These are phyloP conservation scores for Pimephales promelas DNA, from an alignment of 2,113 vertebrate species.

Conservation along the genomic window DNA sequence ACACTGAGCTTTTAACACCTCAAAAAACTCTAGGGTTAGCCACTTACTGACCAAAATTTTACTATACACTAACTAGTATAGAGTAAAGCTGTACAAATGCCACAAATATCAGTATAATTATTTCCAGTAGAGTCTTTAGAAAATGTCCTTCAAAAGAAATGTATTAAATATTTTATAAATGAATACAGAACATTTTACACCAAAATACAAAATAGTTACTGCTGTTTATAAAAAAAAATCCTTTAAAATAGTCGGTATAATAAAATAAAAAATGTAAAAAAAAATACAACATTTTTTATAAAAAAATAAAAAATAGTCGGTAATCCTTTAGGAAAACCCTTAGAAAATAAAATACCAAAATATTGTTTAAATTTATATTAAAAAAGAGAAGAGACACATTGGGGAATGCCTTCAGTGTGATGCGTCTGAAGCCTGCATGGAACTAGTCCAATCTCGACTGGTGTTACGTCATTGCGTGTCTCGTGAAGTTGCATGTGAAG, in stretches of 20 bases:
- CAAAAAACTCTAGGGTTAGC: slow-evolving; percentile 10
- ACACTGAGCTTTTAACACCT: slow-evolving; percentile 35
- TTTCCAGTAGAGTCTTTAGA: not conserved
- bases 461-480: no score
- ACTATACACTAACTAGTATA: not conserved
- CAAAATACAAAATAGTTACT: not conserved
- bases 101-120: slow-evolving; percentile 8
- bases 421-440: no score
- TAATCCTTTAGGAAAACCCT: not conserved
- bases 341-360: not conserved
- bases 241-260: no score
- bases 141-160: not conserved
- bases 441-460: no score
- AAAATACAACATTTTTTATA: not conserved
- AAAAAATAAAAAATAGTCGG: no score
- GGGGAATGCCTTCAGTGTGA: no score
- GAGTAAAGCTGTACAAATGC: not conserved
- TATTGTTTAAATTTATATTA: not conserved
- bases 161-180: not conserved
- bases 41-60: not conserved
- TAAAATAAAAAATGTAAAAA: no score
- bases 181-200: not conserved
- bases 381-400: not conserved
- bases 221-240: not conserved
- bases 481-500: no score